These are phyloP conservation scores for Semotilus atromaculatus DNA, from an alignment of 2,797 vertebrate species.

Conservation along the genomic window DNA sequence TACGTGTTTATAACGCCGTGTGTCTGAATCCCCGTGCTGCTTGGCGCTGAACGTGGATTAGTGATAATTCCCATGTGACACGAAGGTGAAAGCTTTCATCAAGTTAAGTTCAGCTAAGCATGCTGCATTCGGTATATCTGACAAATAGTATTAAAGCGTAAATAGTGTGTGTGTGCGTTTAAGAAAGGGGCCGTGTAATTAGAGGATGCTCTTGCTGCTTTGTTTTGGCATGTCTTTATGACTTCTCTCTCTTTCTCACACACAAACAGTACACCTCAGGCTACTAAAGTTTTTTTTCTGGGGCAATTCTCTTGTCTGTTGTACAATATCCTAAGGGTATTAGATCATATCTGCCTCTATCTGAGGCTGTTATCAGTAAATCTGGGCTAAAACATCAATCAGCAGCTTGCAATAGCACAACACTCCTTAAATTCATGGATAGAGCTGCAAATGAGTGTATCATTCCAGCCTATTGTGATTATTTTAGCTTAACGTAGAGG, in stretches of 20 bases:
- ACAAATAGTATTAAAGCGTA: slow-evolving; percentile 21
- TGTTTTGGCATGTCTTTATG: slow-evolving; percentile 44
- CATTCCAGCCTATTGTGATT: slow-evolving; percentile 3
- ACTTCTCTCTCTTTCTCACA: slow-evolving; percentile 9
- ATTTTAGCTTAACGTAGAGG: background rate
- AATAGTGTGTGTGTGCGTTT: background rate
- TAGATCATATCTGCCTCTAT: slow-evolving; percentile 43
- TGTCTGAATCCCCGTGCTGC: background rate
- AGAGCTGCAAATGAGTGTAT: background rate
- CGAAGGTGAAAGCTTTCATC: slow-evolving; percentile 21
- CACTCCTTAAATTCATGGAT: background rate
- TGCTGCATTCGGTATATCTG: background rate
- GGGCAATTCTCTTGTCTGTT: slow-evolving; percentile 33
- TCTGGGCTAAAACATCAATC: slow-evolving; percentile 32
- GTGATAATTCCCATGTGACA: slow-evolving; percentile 14
- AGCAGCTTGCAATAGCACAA: slow-evolving; percentile 3
- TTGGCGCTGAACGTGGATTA: slow-evolving; percentile 40
- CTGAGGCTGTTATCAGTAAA: slow-evolving; percentile 28
- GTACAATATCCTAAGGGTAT: slow-evolving; percentile 29
- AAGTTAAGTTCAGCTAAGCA: background rate
- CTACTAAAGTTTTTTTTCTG: slow-evolving; percentile 27
- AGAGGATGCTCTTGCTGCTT: slow-evolving; percentile 11
- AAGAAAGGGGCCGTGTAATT: background rate
- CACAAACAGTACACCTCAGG: slow-evolving; percentile 25
- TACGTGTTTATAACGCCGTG: background rate